Base-by-base conservation (phyloP, 1,140 invertebrate genomes). In the Hyposmocoma kahamanoa region DNA sequence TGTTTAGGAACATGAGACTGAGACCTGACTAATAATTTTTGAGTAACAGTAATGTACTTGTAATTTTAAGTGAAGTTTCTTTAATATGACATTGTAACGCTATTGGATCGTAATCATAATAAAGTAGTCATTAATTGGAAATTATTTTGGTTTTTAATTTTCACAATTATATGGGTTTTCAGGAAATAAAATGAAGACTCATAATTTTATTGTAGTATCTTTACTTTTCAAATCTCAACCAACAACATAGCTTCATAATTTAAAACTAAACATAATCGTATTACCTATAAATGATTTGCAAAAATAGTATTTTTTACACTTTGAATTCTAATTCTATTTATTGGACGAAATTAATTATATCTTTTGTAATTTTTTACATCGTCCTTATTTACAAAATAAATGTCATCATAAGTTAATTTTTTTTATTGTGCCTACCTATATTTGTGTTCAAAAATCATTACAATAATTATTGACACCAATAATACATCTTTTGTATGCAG, bases 1-100 rank as follows among this genome's bases (percentile, higher is more conserved):
- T 95, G 56, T 87, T 95, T 56, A 87, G 94, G 47, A 95, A 95
- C 80, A 94, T 94, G 83, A 87, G 90, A 55, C 76, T 94, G 39
- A 90, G 87, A 47, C 86, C 84, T 32, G 84, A 85, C 47, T 87
- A 67, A 70, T 38, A 41, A 39, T 8, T 51, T 22, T 39, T 5
- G 10, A 30, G 5, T 36, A 17, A 17, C 18, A 17, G 3, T n/a
- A n/a, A n/a, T n/a, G n/a, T n/a, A n/a, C n/a, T n/a, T n/a, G n/a
- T n/a, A n/a, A n/a, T n/a, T n/a, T n/a, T n/a, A n/a, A n/a, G n/a
- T n/a, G n/a, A n/a, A n/a, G n/a, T n/a, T n/a, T n/a, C n/a, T n/a
- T n/a, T n/a, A n/a, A n/a, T n/a, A n/a, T n/a, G n/a, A n/a, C n/a
- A n/a, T n/a, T n/a, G n/a, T n/a, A n/a, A n/a, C n/a, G n/a, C n/a